A percentile compares a stretch with the other conserved stretches of the same genome.
These are phyloP conservation scores for Bubo blakistoni DNA, from an alignment of 2,113 vertebrate species.

Conservation along the genomic window DNA sequence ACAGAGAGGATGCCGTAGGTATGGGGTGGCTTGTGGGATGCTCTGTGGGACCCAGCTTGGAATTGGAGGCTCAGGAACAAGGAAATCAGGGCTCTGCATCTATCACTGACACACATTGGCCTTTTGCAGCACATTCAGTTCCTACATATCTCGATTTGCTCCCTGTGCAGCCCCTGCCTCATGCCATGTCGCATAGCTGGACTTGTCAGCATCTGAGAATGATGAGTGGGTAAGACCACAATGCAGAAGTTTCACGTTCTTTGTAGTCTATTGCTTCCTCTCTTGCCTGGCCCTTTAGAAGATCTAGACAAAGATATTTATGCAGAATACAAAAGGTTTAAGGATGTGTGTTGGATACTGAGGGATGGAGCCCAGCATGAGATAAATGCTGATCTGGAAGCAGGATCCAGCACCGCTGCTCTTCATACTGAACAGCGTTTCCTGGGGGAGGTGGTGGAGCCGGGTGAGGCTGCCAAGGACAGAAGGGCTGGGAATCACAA, in stretches of 20 bases:
- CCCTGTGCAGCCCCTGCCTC: background rate
- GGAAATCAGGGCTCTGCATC: background rate
- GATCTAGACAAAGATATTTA: background rate
- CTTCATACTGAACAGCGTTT: background rate
- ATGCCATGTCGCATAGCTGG: accelerated
- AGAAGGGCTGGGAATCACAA: background rate
- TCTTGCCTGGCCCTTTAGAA: background rate
- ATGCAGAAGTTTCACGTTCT: background rate
- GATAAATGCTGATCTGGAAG: background rate
- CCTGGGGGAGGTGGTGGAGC: background rate
- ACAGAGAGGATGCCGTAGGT: background rate
- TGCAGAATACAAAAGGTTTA: background rate
- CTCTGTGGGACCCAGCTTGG: background rate
- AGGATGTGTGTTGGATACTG: background rate
- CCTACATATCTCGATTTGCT: accelerated
- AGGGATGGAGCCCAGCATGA: background rate
- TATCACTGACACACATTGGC: background rate
- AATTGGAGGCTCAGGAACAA: background rate
- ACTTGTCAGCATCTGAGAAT: background rate
- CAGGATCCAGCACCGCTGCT: background rate
- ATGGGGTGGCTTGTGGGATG: background rate
- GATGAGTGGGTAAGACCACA: background rate
- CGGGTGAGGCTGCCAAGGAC: background rate
- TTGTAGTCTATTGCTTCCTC: background rate
- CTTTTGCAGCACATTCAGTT: background rate